These are phyloP conservation scores for Ceyx erithaca DNA, from an alignment of 2,797 vertebrate genomes.

Conservation along the genomic window DNA sequence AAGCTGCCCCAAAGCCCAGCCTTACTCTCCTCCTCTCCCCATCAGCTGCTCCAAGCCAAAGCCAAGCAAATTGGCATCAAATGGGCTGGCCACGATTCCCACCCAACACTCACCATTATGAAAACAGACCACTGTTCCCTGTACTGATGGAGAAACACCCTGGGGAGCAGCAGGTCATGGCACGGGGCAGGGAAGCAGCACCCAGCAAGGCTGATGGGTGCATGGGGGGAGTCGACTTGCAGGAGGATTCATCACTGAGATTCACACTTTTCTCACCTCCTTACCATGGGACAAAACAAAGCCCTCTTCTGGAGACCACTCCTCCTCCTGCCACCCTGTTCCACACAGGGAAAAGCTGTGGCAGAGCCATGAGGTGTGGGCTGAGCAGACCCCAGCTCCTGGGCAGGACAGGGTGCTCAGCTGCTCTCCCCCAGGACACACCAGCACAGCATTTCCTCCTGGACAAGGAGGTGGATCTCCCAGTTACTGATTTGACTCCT, in stretches of 20 bases:
- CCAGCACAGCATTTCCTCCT: background rate
- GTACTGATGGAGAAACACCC: background rate
- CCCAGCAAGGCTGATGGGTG: background rate
- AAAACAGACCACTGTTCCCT: background rate
- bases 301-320: background rate
- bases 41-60: background rate
- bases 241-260: background rate
- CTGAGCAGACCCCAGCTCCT: background rate
- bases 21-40: background rate
- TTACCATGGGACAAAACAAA: background rate
- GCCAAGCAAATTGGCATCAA: background rate
- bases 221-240: background rate
- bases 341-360: background rate
- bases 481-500: slow-evolving; percentile 55
- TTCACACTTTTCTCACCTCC: background rate
- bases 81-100: background rate
- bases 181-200: background rate
- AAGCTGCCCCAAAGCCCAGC: background rate
- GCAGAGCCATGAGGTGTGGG: background rate
- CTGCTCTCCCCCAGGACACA: background rate
- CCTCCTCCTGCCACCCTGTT: background rate
- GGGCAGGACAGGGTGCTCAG: background rate
- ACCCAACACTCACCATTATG: background rate
- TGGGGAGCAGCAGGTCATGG: background rate
- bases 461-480: slow-evolving; percentile 21